Base-by-base conservation (phyloP, 2,113 vertebrate species). In the Agelaius phoeniceus region DNA sequence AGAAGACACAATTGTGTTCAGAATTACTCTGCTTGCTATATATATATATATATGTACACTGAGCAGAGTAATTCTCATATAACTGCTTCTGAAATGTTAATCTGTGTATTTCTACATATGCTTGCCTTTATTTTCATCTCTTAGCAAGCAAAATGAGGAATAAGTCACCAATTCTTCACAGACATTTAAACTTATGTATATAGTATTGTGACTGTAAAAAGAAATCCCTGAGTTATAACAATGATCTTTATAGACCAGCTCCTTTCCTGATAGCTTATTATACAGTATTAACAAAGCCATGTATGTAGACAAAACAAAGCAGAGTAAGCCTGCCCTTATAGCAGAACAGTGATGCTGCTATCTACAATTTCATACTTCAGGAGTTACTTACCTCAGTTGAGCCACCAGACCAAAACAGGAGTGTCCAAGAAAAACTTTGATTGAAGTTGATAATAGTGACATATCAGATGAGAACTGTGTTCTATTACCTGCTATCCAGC, bases 371-470 rank as follows among this genome's bases (percentile, higher is more conserved):
- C 4, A 3, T 28, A 26, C 4, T 77, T 66, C 24, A 49, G 28
- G 10, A 58, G 13, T 31, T 62, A 52, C 3, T 48, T 1, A 1
- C 17, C 19, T 77, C 2, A 1, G 21, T 1, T 84, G 22, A 12
- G 3, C 16, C 46, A 67, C 22, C 15, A 68, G 48, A 43, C 4
- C 24, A 75, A 33, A 10, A 17, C 8, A 43, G 1, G 2, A 1
- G 6, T 59, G 37, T 7, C 28, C 22, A 67, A 68, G 26, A 49
- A 82, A 67, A 63, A 5, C 24, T 67, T 62, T 35, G 18, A 27
- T 57, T 75, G 52, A 41, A 90, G 43, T 33, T 3, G 0, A 11
- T 48, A 43, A 49, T 7, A 78, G 6, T 15, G 55, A 67, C 17
- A 69, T 35, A 63, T 7, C 3, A 2, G 33, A 51, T n/a, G 31